Evolutionary conservation across 2,888 invertebrate genomes (phyloP).

Genomic region (Brachypalpus laphriformis): DNA sequence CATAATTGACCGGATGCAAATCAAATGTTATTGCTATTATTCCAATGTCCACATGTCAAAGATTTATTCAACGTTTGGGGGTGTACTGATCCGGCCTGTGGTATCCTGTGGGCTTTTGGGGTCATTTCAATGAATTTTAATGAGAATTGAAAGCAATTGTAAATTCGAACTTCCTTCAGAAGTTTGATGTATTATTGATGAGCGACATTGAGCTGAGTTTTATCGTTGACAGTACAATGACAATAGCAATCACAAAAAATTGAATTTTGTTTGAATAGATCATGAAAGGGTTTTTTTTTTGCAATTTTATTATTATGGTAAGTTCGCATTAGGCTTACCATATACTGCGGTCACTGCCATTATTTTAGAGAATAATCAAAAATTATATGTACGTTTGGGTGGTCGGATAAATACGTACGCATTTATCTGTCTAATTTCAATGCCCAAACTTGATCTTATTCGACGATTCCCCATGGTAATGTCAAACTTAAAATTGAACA

Average conservation of each 20-base stretch:
- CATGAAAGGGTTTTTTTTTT: neutral
- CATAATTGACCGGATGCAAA: slow-evolving; percentile 34
- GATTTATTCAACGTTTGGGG: neutral
- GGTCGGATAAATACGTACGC: too few relatives aligned
- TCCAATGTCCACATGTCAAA: neutral
- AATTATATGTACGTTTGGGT: too few relatives aligned
- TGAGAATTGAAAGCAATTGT: neutral
- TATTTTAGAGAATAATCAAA: too few relatives aligned
- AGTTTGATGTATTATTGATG: slow-evolving; percentile 12
- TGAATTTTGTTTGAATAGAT: neutral
- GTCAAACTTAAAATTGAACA: too few relatives aligned
- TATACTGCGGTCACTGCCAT: too few relatives aligned
- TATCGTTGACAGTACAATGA: neutral
- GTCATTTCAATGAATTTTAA: slow-evolving; percentile 30
- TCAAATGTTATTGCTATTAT: slow-evolving; percentile 16
- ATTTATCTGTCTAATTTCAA: too few relatives aligned
- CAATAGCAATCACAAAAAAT: neutral
- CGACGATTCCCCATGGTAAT: too few relatives aligned
- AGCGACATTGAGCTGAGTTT: neutral
- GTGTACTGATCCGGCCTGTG: neutral
- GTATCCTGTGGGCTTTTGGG: neutral
- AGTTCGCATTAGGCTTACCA: too few relatives aligned
- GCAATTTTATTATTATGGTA: neutral
- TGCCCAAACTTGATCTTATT: too few relatives aligned
- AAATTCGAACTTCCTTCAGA: neutral